Evolutionary conservation across 2,888 invertebrate species (phyloP).

Genomic region (Mesoligia furuncula): DNA sequence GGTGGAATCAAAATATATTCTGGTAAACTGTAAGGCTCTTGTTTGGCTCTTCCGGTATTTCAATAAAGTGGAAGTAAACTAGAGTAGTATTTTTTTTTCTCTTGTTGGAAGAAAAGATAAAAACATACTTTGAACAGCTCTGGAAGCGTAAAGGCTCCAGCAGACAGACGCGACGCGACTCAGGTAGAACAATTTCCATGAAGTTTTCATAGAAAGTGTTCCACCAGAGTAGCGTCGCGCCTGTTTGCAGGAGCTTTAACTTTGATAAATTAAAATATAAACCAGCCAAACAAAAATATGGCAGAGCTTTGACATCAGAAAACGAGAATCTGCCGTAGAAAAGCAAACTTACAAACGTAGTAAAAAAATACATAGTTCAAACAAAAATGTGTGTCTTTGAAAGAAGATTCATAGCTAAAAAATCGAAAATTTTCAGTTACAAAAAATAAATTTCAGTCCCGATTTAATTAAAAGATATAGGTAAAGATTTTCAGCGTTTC

Average conservation of each 20-base stretch:
- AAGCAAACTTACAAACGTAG: neutral
- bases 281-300: neutral
- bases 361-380: constrained; percentile 2
- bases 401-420: too few relatives aligned
- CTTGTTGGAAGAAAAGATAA: neutral
- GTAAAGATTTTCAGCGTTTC: constrained; percentile 13
- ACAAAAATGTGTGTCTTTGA: constrained; percentile 1
- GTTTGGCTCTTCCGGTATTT: constrained; percentile 74
- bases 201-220: neutral
- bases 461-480: constrained; percentile 6
- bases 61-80: constrained; percentile 80
- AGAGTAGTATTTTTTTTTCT: constrained; percentile 64
- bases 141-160: neutral
- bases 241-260: neutral
- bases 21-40: too few relatives aligned
- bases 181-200: neutral
- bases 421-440: too few relatives aligned
- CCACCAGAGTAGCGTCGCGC: neutral
- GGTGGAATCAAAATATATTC: neutral
- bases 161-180: neutral
- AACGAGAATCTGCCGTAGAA: too few relatives aligned
- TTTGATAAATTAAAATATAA: neutral
- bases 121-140: neutral
- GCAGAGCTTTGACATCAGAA: neutral
- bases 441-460: neutral